A percentile compares a stretch with the other conserved stretches of the same genome.
Evolutionary conservation across 1,140 invertebrate genomes (phyloP).

Genomic region (Drosophila parabipectinata): DNA sequence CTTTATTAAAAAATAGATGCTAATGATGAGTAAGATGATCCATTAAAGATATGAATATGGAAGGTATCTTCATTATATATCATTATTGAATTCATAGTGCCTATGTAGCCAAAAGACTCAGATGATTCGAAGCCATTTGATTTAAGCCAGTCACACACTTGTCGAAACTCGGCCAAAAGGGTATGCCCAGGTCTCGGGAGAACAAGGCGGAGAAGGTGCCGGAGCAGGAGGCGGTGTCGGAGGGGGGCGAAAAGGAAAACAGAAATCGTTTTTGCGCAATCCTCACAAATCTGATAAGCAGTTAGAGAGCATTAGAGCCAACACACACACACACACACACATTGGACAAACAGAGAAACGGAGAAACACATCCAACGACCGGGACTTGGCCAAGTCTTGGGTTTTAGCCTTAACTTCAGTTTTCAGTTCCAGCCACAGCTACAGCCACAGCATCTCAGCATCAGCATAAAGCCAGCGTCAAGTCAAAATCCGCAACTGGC

Average conservation of each 20-base stretch:
- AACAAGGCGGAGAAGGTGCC: conserved; percentile 8
- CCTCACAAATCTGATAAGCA: conserved; percentile 77
- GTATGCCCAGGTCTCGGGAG: conserved; percentile 23
- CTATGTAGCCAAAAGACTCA: not conserved
- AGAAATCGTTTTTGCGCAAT: conserved; percentile 75
- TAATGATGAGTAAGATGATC: not conserved
- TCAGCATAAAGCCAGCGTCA: conserved; percentile 60
- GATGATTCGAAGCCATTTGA: not conserved
- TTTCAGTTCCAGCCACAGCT: conserved; percentile 2
- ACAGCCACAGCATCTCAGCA: conserved; percentile 26
- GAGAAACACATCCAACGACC: conserved; percentile 42
- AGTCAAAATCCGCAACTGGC: conserved; percentile 65
- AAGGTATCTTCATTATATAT: not conserved
- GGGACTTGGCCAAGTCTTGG: conserved; percentile 21
- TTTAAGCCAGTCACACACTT: not conserved
- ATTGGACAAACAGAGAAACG: conserved; percentile 40
- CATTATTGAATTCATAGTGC: not conserved
- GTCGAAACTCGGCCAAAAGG: conserved; percentile 7
- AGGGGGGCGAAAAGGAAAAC: conserved; percentile 31
- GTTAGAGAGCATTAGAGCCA: conserved; percentile 73
- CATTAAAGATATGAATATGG: not conserved
- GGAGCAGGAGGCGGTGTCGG: conserved; percentile 3
- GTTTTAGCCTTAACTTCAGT: conserved; percentile 23
- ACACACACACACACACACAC: conserved; percentile 41
- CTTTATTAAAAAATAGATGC: not conserved